Evolutionary conservation across 2,888 invertebrate genomes (phyloP).

Genomic region (Mesodorylaimus sp.): DNA sequence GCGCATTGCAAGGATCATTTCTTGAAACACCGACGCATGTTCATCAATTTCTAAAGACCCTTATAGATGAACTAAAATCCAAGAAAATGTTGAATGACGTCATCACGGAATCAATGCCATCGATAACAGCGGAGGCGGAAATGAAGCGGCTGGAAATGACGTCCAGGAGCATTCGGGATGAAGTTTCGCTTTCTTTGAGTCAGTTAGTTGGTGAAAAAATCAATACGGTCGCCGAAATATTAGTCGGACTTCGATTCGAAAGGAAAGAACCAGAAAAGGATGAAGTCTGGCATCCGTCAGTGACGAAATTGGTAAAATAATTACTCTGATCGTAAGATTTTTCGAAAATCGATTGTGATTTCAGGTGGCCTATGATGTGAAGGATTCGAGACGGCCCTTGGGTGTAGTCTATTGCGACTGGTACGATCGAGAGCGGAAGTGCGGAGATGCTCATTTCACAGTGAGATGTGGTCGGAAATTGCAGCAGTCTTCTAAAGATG

Average conservation of each 20-base stretch:
- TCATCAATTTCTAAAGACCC: slow-evolving; percentile 16
- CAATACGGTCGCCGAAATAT: neutral
- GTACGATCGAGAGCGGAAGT: slow-evolving; percentile 72
- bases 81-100: neutral
- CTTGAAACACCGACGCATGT: slow-evolving; percentile 27
- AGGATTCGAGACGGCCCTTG: slow-evolving; percentile 47
- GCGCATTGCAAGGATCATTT: slow-evolving; percentile 68
- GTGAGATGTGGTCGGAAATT: slow-evolving; percentile 73
- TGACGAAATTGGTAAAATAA: slow-evolving; percentile 61
- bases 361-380: slow-evolving; percentile 52
- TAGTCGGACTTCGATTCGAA: neutral
- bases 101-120: neutral
- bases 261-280: slow-evolving; percentile 46
- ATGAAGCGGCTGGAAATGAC: neutral
- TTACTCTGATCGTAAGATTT: slow-evolving; percentile 4
- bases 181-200: slow-evolving; percentile 18
- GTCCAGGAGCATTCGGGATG: slow-evolving; percentile 17
- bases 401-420: slow-evolving; percentile 95
- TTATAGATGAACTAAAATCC: neutral
- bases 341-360: slow-evolving; percentile 8
- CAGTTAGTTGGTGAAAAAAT: too few species aligned
- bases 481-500: too few species aligned
- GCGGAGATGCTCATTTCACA: slow-evolving; percentile 94
- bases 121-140: neutral
- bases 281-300: slow-evolving; percentile 69